Evolutionary conservation across 2,797 vertebrate species (phyloP), one percentile per base, ranked within the genome.

Genomic region (Martes flavigula): DNA sequence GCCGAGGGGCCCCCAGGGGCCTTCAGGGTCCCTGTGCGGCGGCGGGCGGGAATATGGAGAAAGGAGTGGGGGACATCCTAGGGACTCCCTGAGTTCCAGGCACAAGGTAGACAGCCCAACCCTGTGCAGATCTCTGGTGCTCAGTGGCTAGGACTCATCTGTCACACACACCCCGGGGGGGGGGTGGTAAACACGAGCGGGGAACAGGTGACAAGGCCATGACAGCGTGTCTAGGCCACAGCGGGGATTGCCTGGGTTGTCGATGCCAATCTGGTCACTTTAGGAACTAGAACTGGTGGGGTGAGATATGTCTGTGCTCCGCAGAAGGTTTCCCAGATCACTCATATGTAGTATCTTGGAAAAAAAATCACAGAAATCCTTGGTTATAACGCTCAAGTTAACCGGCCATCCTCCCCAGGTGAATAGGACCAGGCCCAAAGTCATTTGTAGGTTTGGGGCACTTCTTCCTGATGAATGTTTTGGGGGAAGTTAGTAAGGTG

Each of bases 1-100:
- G 1, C 78, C 58, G 81, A 85, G 70, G 90, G 91, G 60, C 66
- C 84, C 87, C 87, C 48, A 35, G 70, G 18, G 94, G 21, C 66
- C 35, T 30, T 35, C 0, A 5, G 43, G 85, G 56, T 5, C 51
- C 27, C 0, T 5, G 46, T 46, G 83, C 87, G 77, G 51, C 35
- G 17, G 51, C 12, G 23, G 84, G 25, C 46, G 27, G 25, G 7
- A 32, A 46, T 40, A 38, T 0, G 20, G 30, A 18, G 48, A 77
- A 21, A 21, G 17, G 35, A 82, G 40, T 23, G 8, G 30, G 43
- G 68, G 46, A 46, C 68, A 30, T 17, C 60, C 46, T 18, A 20
- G 78, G 60, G 86, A 56, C 70, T n/a, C 38, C 27, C 75, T 5
- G 85, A 92, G 70, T 85, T 64, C 75, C 35, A 54, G 92, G 58